Base-by-base conservation (phyloP, 2,113 vertebrate species). In the Colistium nudipinnis region DNA sequence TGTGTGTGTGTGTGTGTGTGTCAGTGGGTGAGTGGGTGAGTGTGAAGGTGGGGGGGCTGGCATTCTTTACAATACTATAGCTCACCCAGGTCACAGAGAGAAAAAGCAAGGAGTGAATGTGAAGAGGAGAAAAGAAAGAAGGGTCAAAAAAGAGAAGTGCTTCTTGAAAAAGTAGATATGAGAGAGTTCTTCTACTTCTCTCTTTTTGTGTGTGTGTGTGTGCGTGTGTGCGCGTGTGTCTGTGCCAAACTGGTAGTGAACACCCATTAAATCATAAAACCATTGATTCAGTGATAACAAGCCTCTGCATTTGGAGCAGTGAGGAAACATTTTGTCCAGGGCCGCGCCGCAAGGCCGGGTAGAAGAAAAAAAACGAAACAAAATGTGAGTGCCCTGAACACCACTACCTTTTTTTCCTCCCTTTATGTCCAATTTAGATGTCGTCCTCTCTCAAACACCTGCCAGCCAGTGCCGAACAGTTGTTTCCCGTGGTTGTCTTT, bases 121-220 rank as follows among this genome's bases (percentile, higher is more conserved):
- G 79, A 82, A 76, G 78, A 82, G 78, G 53, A 78, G 73, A 82
- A 85, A 78, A 75, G 61, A 84, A 82, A 70, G 56, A 69, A 61
- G 67, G 76, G 76, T 71, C 73, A 78, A 51, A 77, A 67, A 62
- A 63, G 63, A 83, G 54, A 75, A 79, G 78, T 74, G 80, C 70
- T 81, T 70, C 78, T 80, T 77, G 54, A 83, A 70, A 76, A 83
- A 62, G 71, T 71, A 76, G 77, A 78, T 62, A 76, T 64, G 49
- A 69, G 68, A 55, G 65, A 25, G 62, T 76, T 62, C 49, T n/a
- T 44, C 17, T 19, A 4, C 7, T 19, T 61, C 24, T 59, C 27
- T 61, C 52, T 60, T 12, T 38, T 36, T 66, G 60, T 61, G 60
- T 45, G 31, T 74, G 35, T 47, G 48, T 72, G 55, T 54, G 41